Percentiles rank a stretch among this genome's conserved stretches.
Evolutionary conservation across 2,797 vertebrate genomes (phyloP).

Genomic region (Sorex maritimensis): DNA sequence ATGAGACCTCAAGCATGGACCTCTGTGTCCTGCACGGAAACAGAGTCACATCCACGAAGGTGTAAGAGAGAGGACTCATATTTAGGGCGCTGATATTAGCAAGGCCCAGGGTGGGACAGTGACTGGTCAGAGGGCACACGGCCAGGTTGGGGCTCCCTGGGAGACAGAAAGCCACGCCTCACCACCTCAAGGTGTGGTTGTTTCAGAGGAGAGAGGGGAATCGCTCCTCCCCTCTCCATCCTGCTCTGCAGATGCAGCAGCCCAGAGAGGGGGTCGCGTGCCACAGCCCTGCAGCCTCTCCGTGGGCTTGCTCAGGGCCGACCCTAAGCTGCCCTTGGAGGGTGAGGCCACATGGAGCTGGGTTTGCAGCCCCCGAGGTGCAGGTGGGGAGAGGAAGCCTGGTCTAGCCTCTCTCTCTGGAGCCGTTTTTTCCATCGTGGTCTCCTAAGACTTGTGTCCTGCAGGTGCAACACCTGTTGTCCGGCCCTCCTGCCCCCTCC

Average conservation of each 20-base stretch:
- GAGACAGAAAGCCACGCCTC: not conserved
- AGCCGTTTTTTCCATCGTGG: constrained; percentile 69
- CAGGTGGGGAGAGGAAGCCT: not conserved
- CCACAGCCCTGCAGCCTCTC: rapidly evolving
- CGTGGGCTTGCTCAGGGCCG: not conserved
- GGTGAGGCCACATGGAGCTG: not conserved
- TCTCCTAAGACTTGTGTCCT: constrained; percentile 29
- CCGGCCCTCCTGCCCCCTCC: not conserved
- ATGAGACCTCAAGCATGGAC: not conserved
- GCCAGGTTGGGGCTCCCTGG: not conserved
- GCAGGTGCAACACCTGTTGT: constrained; percentile 10
- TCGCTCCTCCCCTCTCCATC: not conserved
- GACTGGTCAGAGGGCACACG: not conserved
- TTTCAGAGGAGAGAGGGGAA: not conserved
- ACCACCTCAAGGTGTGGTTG: not conserved
- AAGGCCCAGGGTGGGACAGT: constrained; percentile 18
- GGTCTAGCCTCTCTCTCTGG: rapidly evolving
- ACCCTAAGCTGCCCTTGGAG: not conserved
- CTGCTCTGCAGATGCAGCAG: no score
- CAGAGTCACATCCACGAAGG: not conserved
- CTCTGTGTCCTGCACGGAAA: not conserved
- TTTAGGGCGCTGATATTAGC: not conserved
- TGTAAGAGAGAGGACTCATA: not conserved
- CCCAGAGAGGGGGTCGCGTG: not conserved
- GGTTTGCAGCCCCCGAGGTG: not conserved